Evolutionary conservation across 2,113 vertebrate genomes (phyloP).

Genomic region (Pseudopodoces humilis): DNA sequence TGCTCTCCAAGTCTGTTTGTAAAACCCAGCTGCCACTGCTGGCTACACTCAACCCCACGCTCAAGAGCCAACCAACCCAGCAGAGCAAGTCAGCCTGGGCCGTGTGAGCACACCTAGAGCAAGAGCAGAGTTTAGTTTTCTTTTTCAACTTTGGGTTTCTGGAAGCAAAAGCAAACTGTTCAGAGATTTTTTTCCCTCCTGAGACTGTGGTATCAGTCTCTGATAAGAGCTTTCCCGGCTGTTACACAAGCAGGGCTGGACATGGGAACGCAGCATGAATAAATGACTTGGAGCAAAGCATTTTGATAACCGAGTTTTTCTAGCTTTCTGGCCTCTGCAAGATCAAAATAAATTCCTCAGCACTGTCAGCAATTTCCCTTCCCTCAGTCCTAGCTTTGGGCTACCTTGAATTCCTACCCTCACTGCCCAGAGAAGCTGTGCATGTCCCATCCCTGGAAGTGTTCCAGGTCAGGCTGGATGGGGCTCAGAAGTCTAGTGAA

Average conservation of each 20-base stretch:
- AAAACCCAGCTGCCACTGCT: neutral
- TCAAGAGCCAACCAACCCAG: fast-evolving
- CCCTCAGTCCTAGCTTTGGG: neutral
- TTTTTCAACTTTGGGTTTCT: constrained; percentile 8
- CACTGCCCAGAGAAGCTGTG: neutral
- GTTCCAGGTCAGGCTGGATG: neutral
- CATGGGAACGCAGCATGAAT: constrained; percentile 13
- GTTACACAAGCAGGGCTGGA: constrained; percentile 58
- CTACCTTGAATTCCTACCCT: neutral
- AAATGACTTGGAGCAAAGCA: neutral
- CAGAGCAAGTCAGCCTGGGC: fast-evolving
- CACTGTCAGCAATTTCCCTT: neutral
- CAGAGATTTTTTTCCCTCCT: neutral
- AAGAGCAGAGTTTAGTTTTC: neutral
- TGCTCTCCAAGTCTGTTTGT: neutral
- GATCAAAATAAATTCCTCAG: constrained; percentile 10
- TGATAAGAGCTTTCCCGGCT: constrained; percentile 37
- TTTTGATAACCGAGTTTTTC: constrained; percentile 49
- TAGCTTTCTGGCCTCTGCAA: neutral
- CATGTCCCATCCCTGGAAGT: neutral
- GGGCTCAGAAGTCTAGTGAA: neutral
- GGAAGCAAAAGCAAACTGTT: constrained; percentile 40
- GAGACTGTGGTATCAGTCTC: constrained; percentile 49
- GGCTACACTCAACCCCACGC: fast-evolving
- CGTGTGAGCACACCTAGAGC: fast-evolving